Base-by-base conservation (phyloP, 2,888 invertebrate species). In the Lobophora halterata region DNA sequence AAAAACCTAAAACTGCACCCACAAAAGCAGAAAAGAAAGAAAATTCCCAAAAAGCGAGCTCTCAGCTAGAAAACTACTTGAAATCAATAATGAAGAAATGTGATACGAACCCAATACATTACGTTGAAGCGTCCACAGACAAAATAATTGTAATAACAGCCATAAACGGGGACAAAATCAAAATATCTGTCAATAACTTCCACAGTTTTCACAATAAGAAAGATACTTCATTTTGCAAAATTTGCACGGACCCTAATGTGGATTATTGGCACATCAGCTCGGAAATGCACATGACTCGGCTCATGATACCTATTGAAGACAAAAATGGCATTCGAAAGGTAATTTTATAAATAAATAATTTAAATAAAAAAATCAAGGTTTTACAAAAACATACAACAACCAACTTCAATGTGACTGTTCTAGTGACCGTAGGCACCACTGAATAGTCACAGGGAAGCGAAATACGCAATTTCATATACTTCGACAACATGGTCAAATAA, bases 321-420 rank as follows among this genome's bases (percentile, higher is more conserved):
- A 34, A 44, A 1, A 34, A 61, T 30, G 61, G 53, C 8, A 42
- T 58, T 4, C 45, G 63, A 36, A 35, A 44, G 42, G 61, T 61
- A 42, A 44, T 32, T 28, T 19, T 5, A 9, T n/a, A n/a, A n/a
- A n/a, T n/a, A n/a, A n/a, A n/a, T n/a, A n/a, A n/a, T n/a, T n/a
- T n/a, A n/a, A n/a, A n/a, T n/a, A n/a, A n/a, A n/a, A n/a, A n/a
- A n/a, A n/a, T n/a, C n/a, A n/a, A n/a, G n/a, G n/a, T n/a, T n/a
- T n/a, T n/a, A n/a, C n/a, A n/a, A n/a, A n/a, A n/a, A n/a, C n/a
- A n/a, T n/a, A n/a, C n/a, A n/a, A n/a, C n/a, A n/a, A n/a, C n/a
- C n/a, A n/a, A n/a, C n/a, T n/a, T n/a, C n/a, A n/a, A n/a, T n/a
- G n/a, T n/a, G n/a, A n/a, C n/a, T n/a, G n/a, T n/a, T n/a, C n/a